Evolutionary conservation across 2,888 invertebrate genomes (phyloP), one percentile per base, ranked within the genome.

Genomic region (Priocnemis perturbator): DNA sequence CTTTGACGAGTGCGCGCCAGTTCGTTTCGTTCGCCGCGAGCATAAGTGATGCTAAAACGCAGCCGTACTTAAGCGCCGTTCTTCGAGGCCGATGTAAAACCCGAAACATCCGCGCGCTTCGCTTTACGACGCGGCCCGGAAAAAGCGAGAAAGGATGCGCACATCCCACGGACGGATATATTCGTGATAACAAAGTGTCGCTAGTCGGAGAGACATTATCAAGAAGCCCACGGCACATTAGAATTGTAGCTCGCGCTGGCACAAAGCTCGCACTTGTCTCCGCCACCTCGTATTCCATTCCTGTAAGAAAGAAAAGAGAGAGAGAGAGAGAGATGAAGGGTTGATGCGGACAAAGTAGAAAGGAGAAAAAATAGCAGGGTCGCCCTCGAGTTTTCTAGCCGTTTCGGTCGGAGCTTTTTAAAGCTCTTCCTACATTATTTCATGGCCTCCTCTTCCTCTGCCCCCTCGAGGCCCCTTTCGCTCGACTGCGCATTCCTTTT

Each of bases 401-500:
- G 70, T 81, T 78, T 73, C 73, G 67, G 53, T 55, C 69, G 55
- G 67, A 78, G 77, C 79, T 79, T 81, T 80, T 81, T 79, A 73
- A 75, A 83, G 76, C 77, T 78, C 73, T 83, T 81, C 73, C 73
- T 79, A 83, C 82, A 84, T 83, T 84, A 86, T 83, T 85, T 85
- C 74, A 79, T 53, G 68, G 74, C 72, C 71, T 69, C 68, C 63
- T 68, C 65, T 67, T 63, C 74, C 67, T 58, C 62, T 64, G 58
- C 61, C 68, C 69, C 69, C 60, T 64, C 20, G 74, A 79, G 74
- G 71, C 75, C 37, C 56, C 79, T 85, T 81, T 84, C 85, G 83
- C 84, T 87, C 82, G 85, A 84, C 78, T 83, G 87, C 86, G 83
- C 84, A 87, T 87, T 88, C 83, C 88, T 87, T 87, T 88, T 88